Percentiles rank a stretch among this genome's conserved stretches.
Evolutionary conservation across 2,113 vertebrate genomes (phyloP).

Genomic region (Gymnarchus niloticus): DNA sequence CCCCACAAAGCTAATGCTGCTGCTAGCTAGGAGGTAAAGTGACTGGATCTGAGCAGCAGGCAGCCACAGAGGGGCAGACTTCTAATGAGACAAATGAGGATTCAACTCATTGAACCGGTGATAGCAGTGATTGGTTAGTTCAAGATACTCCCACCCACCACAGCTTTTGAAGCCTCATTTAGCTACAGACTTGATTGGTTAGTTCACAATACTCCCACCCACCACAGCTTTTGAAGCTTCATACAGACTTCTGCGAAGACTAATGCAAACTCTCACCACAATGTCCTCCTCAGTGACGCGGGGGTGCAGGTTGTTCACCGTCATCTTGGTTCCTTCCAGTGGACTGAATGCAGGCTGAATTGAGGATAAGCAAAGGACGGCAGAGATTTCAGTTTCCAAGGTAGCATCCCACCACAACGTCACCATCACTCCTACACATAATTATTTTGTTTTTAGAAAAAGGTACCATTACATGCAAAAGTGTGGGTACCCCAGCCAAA

Average conservation of each 20-base stretch:
- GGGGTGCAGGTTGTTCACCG: slow-evolving; percentile 92
- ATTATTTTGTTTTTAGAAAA: background rate
- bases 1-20: background rate
- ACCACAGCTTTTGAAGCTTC: no score
- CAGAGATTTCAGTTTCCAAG: background rate
- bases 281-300: slow-evolving; percentile 98
- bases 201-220: no score
- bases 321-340: slow-evolving; percentile 96
- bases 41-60: background rate
- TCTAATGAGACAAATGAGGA: no score
- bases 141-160: no score
- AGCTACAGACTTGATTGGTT: no score
- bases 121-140: no score
- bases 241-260: no score
- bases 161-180: no score
- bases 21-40: background rate
- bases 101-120: no score
- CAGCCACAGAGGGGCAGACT: background rate
- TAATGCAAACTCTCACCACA: slow-evolving; percentile 85
- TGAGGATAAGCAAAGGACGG: background rate
- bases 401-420: background rate
- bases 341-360: slow-evolving; percentile 79
- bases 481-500: background rate
- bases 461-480: background rate
- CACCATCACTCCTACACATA: background rate